These are phyloP conservation scores for Pristionchus maxplancki DNA, from an alignment of 2,888 invertebrate genomes.

Conservation along the genomic window DNA sequence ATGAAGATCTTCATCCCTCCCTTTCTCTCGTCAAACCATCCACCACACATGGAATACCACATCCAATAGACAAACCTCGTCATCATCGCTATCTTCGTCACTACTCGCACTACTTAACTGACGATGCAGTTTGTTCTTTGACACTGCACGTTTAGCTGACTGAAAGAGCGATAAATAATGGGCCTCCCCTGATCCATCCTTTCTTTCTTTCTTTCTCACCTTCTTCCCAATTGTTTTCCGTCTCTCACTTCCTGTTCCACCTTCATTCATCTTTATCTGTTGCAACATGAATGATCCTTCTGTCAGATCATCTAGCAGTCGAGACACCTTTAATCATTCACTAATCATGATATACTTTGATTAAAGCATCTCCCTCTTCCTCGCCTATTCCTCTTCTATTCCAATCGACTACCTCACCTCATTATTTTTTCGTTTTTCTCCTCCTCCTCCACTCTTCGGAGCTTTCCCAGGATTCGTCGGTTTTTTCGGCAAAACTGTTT, in stretches of 20 bases:
- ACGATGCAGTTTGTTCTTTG: constrained; percentile 31
- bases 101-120: constrained; percentile 38
- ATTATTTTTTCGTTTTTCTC: not conserved
- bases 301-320: constrained; percentile 36
- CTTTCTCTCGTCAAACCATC: no score
- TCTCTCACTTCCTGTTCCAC: not conserved
- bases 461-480: not conserved
- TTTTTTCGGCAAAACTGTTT: not conserved
- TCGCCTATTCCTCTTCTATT: no score
- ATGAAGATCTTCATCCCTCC: no score
- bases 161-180: not conserved
- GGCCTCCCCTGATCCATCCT: no score
- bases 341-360: not conserved
- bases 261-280: not conserved
- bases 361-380: no score
- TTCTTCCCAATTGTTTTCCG: constrained; percentile 27
- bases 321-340: constrained; percentile 33
- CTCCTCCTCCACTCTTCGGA: constrained; percentile 10
- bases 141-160: not conserved
- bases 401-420: not conserved
- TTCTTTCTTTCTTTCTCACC: not conserved
- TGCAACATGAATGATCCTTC: constrained; percentile 44
- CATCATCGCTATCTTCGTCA: constrained; percentile 31
- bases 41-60: no score
- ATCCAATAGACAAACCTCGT: no score